A percentile compares a stretch with the other conserved stretches of the same genome.
Conservation (phyloP, 2,797 vertebrate species). For the Astyanax mexicanus region DNA sequence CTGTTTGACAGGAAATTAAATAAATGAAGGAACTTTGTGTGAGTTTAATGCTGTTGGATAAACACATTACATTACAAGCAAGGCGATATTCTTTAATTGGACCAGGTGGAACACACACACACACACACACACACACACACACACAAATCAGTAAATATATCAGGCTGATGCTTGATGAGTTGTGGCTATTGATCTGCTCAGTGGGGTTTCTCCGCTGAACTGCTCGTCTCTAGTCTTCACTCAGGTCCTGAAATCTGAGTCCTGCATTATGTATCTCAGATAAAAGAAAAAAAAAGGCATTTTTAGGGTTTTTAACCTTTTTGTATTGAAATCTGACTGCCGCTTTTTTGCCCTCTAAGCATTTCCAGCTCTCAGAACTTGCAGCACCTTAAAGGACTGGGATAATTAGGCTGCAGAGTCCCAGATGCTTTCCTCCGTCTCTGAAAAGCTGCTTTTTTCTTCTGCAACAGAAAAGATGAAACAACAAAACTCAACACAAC, state of each 20-base stretch:
- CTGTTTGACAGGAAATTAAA: not conserved
- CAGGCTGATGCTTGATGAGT: not conserved
- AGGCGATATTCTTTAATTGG: not conserved
- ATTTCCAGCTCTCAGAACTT: not conserved
- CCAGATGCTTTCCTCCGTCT: not conserved
- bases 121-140: no score
- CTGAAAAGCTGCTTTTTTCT: not conserved
- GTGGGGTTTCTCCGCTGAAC: no score
- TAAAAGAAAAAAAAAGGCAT: no score
- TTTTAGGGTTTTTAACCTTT: not conserved
- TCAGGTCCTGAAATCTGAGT: no score
- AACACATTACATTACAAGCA: not conserved
- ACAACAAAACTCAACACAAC: not conserved
- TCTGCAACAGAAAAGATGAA: not conserved
- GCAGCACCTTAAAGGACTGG: constrained; percentile 3
- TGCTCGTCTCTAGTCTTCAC: not conserved
- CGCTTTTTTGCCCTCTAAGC: not conserved
- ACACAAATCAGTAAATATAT: not conserved
- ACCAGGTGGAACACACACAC: not conserved
- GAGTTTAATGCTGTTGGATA: not conserved
- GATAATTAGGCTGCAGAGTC: constrained; percentile 13
- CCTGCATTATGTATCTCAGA: no score
- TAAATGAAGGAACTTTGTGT: not conserved
- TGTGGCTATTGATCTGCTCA: no score
- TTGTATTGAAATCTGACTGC: not conserved